Evolutionary conservation across 2,888 invertebrate genomes (phyloP), one percentile per base, ranked within the genome.

Genomic region (Alitta virens): DNA sequence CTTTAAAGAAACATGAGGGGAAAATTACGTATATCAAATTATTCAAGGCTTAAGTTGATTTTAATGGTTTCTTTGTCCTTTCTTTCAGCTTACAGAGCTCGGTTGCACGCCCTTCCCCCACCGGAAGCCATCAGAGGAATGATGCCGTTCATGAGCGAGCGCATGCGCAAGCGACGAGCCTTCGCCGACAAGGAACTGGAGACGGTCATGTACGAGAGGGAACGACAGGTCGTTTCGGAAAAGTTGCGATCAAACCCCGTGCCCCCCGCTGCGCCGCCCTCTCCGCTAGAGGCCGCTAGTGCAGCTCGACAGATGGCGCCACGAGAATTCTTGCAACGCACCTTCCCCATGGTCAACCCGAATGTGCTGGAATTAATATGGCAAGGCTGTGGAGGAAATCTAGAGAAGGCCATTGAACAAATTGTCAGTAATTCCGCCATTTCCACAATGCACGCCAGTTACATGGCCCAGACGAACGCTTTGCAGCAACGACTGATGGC

Each of bases 131-230:
- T 75, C 18, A 71, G 76, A 9, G 67, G 74, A 14, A 65, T 75
- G 63, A 62, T 76, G 21, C 79, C 79, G 0, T 74, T 71, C 60
- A 70, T 87, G 82, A 86, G 84, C 75, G 80, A 88, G 83, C 79
- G 87, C 81, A 72, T 86, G 85, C 71, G 86, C 82, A 87, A 87
- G 71, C 73, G 83, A n/a, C 74, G 82, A 21, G 83, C 83, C 62
- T 83, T 83, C 68, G 83, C 83, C 2, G 84, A 84, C 70, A 79
- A 79, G 59, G 82, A 83, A 60, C 74, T 84, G 58, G 83, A 84
- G 55, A 69, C 75, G 24, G 77, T 80, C 40, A 78, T 81, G 75
- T 67, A 76, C 52, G 76, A 80, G 59, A 65, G 79, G 5, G 81
- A 82, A 65, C 65, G 74, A 12, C 69, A 68, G 33, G 59, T 72